These are phyloP conservation scores for Paraescarpia echinospica DNA, from an alignment of 1,140 invertebrate species.

Conservation along the genomic window DNA sequence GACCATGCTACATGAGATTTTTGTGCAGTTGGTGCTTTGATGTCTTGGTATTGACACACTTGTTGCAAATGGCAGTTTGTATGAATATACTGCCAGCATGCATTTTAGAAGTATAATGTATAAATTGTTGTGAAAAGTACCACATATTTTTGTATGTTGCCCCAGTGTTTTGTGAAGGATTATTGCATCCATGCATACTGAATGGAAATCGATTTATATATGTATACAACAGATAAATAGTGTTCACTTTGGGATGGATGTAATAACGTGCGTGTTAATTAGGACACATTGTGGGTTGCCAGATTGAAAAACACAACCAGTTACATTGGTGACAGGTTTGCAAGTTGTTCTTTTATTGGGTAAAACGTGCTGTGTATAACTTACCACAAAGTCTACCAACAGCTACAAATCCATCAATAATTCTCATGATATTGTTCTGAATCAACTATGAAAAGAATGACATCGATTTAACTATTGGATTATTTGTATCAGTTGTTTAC, in stretches of 20 bases:
- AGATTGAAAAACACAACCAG: background rate
- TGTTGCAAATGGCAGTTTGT: background rate
- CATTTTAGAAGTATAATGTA: conserved; percentile 2
- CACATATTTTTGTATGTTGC: conserved; percentile 6
- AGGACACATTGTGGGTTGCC: background rate
- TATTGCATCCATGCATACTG: background rate
- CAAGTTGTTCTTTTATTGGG: no score
- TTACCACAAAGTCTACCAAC: no score
- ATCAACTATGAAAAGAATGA: no score
- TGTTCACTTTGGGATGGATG: background rate
- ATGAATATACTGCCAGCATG: background rate
- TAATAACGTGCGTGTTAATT: background rate
- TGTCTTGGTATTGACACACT: no score
- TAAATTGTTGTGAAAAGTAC: background rate
- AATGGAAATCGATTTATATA: background rate
- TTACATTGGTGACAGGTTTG: background rate
- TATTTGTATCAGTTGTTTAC: no score
- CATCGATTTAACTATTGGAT: no score
- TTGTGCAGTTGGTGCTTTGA: no score
- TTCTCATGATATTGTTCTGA: no score
- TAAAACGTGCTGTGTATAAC: no score
- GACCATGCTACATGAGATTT: no score
- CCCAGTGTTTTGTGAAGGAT: background rate
- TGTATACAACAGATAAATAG: background rate
- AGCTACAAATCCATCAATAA: no score